Conservation (phyloP, 1,140 invertebrate genomes). For the Dendroctonus ponderosae region DNA sequence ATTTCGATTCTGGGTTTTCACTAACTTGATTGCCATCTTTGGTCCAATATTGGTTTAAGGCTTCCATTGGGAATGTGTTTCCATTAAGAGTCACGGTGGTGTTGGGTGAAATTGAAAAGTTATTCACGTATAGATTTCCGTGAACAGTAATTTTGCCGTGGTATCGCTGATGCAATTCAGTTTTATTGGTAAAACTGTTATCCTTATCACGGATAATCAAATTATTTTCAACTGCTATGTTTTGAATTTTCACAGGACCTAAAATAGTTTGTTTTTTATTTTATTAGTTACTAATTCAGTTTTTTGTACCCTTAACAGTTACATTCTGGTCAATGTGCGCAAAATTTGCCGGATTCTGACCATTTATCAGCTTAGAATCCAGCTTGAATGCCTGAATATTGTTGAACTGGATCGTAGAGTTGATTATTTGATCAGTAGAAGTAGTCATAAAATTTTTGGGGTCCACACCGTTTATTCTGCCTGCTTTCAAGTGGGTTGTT, state of each 20-base stretch:
- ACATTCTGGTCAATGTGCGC: conserved; percentile 23
- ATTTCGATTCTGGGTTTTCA: conserved; percentile 2
- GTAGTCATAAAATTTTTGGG: conserved; percentile 38
- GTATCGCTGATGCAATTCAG: conserved; percentile 43
- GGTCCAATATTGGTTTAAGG: conserved; percentile 41
- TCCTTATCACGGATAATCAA: conserved; percentile 27
- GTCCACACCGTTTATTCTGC: conserved; percentile 29
- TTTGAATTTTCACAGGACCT: conserved; percentile 40
- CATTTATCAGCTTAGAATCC: conserved; percentile 35
- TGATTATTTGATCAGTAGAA: conserved; percentile 40
- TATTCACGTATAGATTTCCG: conserved; percentile 40
- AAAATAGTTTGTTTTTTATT: conserved; percentile 9
- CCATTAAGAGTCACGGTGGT: conserved; percentile 34
- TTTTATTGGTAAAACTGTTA: conserved; percentile 36
- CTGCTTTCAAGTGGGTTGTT: conserved; percentile 27
- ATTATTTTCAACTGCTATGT: conserved; percentile 35
- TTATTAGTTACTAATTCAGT: background rate
- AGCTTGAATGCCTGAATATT: conserved; percentile 35
- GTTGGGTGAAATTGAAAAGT: conserved; percentile 28
- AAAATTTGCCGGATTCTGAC: conserved; percentile 32
- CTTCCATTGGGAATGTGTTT: conserved; percentile 35
- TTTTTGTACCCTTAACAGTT: conserved; percentile 14
- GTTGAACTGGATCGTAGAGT: conserved; percentile 36
- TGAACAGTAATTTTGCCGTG: conserved; percentile 39
- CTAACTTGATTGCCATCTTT: conserved; percentile 42